Evolutionary conservation across 2,113 vertebrate genomes (phyloP).

Genomic region (Cathartes aura): DNA sequence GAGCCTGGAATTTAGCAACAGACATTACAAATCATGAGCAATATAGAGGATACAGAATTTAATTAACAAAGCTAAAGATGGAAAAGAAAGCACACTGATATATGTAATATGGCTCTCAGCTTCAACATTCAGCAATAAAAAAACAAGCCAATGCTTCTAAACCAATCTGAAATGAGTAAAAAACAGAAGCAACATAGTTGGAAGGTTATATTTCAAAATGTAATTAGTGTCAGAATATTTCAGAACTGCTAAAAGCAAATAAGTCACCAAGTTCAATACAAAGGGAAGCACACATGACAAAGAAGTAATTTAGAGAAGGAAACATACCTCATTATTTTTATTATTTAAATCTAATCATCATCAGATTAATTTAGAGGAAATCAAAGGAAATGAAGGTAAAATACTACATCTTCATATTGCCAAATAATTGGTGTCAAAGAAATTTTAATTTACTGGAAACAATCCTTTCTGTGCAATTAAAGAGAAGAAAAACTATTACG

Average conservation of each 20-base stretch:
- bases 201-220: constrained; percentile 65
- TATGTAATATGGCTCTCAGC: constrained; percentile 16
- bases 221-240: constrained; percentile 66
- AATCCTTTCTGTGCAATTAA: constrained; percentile 38
- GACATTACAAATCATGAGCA: constrained; percentile 25
- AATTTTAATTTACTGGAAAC: constrained; percentile 48
- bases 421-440: constrained; percentile 55
- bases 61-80: constrained; percentile 56
- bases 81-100: constrained; percentile 26
- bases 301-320: constrained; percentile 38
- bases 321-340: constrained; percentile 61
- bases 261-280: constrained; percentile 39
- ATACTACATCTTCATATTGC: constrained; percentile 27
- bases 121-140: constrained; percentile 53
- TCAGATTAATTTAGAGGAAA: constrained; percentile 62
- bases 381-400: constrained; percentile 48
- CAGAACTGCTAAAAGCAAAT: constrained; percentile 48
- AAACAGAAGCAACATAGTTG: constrained; percentile 25
- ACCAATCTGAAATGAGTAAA: constrained; percentile 32
- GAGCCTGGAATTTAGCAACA: constrained; percentile 19
- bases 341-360: constrained; percentile 57
- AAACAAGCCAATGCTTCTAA: constrained; percentile 33
- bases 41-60: constrained; percentile 44
- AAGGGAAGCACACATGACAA: constrained; percentile 43
- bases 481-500: neutral